phyloP scores from a whole-genome alignment of 2,888 invertebrate genomes.

The Merodon equestris region DNA sequence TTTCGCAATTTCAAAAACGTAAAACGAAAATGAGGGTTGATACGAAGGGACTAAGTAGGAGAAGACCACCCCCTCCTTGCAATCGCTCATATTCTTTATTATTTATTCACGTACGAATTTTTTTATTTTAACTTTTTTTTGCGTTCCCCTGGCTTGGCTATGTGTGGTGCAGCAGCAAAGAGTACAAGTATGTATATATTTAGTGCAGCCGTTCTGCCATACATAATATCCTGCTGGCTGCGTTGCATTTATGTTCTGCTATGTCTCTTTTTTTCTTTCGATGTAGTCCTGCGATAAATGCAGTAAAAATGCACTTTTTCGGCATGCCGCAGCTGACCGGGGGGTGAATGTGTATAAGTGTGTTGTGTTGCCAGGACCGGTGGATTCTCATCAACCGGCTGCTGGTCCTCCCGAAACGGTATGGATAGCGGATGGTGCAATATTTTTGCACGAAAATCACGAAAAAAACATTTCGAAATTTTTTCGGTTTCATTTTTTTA shows the following conservation, averaged over 20 bases:
- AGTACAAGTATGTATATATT: slow-evolving; percentile 24
- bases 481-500: slow-evolving; percentile 2
- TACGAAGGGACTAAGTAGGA: slow-evolving; percentile 45
- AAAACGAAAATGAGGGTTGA: slow-evolving; percentile 50
- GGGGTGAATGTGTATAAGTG: slow-evolving; percentile 1
- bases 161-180: not conserved
- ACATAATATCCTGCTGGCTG: slow-evolving; percentile 53
- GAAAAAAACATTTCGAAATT: slow-evolving; percentile 15
- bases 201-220: slow-evolving; percentile 52
- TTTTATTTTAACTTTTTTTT: not conserved
- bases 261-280: too few species aligned
- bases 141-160: too few species aligned
- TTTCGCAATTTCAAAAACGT: slow-evolving; percentile 60
- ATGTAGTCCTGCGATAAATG: slow-evolving; percentile 35
- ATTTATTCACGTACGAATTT: slow-evolving; percentile 50
- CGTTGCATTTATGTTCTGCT: slow-evolving; percentile 32
- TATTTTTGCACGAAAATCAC: slow-evolving; percentile 54
- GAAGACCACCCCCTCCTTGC: slow-evolving; percentile 11
- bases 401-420: slow-evolving; percentile 12
- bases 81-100: slow-evolving; percentile 32
- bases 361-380: too few species aligned
- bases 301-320: slow-evolving; percentile 62
- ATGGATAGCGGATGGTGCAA: slow-evolving; percentile 7
- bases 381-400: too few species aligned
- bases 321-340: slow-evolving; percentile 17